Conservation (phyloP, 2,113 vertebrate genomes). For the Spea bombifrons region DNA sequence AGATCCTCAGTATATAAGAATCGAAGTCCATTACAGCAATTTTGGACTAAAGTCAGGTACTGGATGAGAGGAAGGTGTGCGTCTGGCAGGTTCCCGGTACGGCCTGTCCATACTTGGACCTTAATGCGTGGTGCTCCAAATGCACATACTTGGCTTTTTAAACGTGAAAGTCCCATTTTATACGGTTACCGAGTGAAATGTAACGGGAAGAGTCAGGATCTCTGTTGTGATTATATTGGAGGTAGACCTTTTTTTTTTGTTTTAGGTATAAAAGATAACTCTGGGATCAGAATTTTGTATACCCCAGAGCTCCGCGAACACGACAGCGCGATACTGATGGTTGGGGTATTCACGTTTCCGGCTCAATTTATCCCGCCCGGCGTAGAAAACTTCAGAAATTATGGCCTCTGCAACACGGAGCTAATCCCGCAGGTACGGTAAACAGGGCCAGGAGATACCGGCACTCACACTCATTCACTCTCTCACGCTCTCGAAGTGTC, state of each 20-base stretch:
- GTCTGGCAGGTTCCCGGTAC: too few relatives aligned
- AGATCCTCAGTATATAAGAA: conserved; percentile 57
- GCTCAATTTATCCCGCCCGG: conserved; percentile 72
- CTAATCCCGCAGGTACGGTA: conserved; percentile 66
- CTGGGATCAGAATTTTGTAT: conserved; percentile 69
- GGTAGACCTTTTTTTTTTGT: neutral
- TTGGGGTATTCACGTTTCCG: conserved; percentile 55
- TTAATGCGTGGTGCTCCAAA: too few relatives aligned
- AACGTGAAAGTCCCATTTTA: too few relatives aligned
- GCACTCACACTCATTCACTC: too few relatives aligned
- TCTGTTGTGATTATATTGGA: too few relatives aligned
- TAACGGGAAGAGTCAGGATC: too few relatives aligned
- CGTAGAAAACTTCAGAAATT: conserved; percentile 65
- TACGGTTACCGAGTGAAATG: too few relatives aligned
- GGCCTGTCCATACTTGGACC: too few relatives aligned
- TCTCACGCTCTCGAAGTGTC: too few relatives aligned
- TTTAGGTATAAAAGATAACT: conserved; percentile 68
- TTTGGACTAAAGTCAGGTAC: conserved; percentile 48
- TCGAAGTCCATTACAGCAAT: conserved; percentile 83
- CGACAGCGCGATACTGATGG: conserved; percentile 65
- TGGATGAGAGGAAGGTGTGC: too few relatives aligned
- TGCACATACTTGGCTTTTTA: too few relatives aligned
- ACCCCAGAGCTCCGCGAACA: conserved; percentile 60
- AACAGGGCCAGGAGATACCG: too few relatives aligned
- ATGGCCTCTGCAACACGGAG: conserved; percentile 68